Evolutionary conservation across 2,888 invertebrate species (phyloP).

Genomic region (Oxycera nigricornis): DNA sequence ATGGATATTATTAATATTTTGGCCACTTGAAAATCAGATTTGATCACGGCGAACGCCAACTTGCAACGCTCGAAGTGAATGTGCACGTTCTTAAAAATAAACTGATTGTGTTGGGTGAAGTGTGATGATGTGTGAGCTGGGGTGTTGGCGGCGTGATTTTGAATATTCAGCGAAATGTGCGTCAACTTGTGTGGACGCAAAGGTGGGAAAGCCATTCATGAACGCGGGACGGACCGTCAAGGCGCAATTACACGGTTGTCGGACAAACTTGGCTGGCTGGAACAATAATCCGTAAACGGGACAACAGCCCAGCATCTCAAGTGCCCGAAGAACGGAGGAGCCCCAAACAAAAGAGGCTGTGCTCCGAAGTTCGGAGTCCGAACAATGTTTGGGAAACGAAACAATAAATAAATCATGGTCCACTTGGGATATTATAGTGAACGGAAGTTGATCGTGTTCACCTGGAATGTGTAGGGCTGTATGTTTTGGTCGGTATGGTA

Average conservation of each 20-base stretch:
- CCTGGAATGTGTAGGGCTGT: too few species aligned
- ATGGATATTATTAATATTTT: background rate
- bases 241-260: background rate
- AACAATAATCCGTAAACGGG: background rate
- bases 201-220: conserved; percentile 33
- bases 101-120: conserved; percentile 6
- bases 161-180: conserved; percentile 17
- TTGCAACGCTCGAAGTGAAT: background rate
- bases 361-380: too few species aligned
- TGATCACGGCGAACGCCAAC: background rate
- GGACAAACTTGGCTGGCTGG: background rate
- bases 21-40: too few species aligned
- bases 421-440: too few species aligned
- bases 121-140: background rate
- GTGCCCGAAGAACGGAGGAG: background rate
- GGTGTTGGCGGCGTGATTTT: background rate
- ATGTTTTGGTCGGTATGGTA: too few species aligned
- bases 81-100: conserved; percentile 36
- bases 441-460: too few species aligned
- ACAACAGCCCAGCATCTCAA: background rate
- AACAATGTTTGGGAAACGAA: too few species aligned
- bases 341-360: too few species aligned
- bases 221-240: background rate
- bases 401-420: too few species aligned
- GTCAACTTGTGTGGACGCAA: background rate